Conservation (phyloP, 2,113 vertebrate genomes). For the Osmerus mordax region DNA sequence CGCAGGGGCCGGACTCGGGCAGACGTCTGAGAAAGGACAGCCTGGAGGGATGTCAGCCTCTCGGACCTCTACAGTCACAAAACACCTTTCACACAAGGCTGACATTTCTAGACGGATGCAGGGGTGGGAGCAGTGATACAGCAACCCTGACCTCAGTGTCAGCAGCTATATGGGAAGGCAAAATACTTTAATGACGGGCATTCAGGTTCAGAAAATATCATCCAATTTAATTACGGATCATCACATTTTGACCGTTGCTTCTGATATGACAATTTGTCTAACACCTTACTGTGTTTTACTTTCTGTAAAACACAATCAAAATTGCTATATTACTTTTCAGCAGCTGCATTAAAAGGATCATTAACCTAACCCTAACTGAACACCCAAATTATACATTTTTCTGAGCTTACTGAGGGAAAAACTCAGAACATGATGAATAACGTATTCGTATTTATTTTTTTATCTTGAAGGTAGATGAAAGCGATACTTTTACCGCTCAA, state of each 20-base stretch:
- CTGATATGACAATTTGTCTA: neutral
- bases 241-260: neutral
- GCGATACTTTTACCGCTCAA: neutral
- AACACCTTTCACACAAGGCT: neutral
- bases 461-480: conserved; percentile 19
- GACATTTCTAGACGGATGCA: conserved; percentile 9
- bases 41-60: conserved; percentile 17
- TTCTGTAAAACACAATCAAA: conserved; percentile 11
- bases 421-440: conserved; percentile 21
- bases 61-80: conserved; percentile 15
- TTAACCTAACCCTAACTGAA: conserved; percentile 2
- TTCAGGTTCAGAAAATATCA: neutral
- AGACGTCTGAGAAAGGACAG: conserved; percentile 4
- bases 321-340: conserved; percentile 34
- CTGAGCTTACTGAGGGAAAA: conserved; percentile 6
- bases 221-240: neutral
- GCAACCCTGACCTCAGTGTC: conserved; percentile 18
- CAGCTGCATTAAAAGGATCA: conserved; percentile 14
- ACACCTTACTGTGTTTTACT: neutral
- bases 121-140: neutral
- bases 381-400: conserved; percentile 31
- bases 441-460: conserved; percentile 25
- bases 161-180: neutral
- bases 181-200: neutral
- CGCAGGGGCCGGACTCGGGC: conserved; percentile 1